Base-by-base conservation (phyloP, 2,797 vertebrate species). In the Potorous gilbertii region DNA sequence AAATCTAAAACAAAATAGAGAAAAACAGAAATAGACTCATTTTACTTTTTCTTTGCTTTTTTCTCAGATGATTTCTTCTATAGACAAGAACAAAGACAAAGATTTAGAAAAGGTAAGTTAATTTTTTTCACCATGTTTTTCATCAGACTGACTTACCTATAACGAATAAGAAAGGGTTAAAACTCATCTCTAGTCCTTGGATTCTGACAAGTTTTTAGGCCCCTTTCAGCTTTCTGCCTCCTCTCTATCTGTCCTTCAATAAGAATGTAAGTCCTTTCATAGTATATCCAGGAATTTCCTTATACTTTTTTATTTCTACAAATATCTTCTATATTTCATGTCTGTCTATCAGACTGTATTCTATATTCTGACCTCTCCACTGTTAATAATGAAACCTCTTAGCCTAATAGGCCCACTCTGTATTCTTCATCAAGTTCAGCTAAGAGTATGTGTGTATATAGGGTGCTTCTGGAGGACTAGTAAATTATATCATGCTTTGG, bases 21-120 rank as follows among this genome's bases (percentile, higher is more conserved):
- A 62, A 31, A 62, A 10, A 34, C 14, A 54, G 31, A 46, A 57
- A 56, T 46, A 13, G 0, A 21, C 0, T 59, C 74, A 90, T 94
- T 34, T 46, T 56, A 50, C 31, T 40, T 27, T 24, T 93, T 92
- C 94, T 55, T 34, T 90, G 5, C n/a, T 66, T 96, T 92, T 92
- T 94, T 29, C 1, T 95, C 55, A 93, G 90, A 21, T 66, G 16
- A 5, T 8, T 40, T 74, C 4, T 0, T 74, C 90, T 18, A 8
- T 21, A 40, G 87, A 56, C 54, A 66, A 0, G 34, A n/a, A 66
- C 59, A 13, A 34, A 13, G 21, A 29, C 57, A 31, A 29, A 59
- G 24, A 59, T 59, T 59, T 59, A 29, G 28, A 59, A 59, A 21
- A 59, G 28, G 13, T 66, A 66, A 66, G 14, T 66, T 66, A 16